Evolutionary conservation across 2,113 vertebrate genomes (phyloP).

Genomic region (Pandion haliaetus): DNA sequence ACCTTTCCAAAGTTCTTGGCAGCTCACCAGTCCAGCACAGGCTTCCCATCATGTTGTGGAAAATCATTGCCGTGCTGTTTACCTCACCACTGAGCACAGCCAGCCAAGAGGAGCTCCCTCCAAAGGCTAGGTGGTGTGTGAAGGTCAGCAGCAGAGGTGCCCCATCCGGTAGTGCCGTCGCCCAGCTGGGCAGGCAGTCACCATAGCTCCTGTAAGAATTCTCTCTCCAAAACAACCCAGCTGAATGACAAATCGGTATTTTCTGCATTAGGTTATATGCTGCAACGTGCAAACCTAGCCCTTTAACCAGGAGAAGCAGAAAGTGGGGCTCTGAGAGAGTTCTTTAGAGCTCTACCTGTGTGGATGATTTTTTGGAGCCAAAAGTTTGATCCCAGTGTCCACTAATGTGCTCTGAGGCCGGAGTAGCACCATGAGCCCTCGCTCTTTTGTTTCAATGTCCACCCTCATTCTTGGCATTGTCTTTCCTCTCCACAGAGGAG

Average conservation of each 20-base stretch:
- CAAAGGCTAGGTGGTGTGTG: accelerated
- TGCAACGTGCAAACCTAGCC: neutral
- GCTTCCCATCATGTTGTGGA: neutral
- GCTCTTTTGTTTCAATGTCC: neutral
- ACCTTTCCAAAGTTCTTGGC: neutral
- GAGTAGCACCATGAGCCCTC: neutral
- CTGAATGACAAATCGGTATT: neutral
- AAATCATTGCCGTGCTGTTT: accelerated
- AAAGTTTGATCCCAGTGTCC: neutral
- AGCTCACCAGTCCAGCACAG: neutral
- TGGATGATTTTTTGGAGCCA: neutral
- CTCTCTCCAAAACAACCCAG: neutral
- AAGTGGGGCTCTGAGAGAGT: neutral
- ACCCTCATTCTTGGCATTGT: neutral
- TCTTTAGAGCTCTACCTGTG: neutral
- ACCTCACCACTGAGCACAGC: neutral
- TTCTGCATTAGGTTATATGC: neutral
- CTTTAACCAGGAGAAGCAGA: neutral
- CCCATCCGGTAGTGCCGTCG: accelerated
- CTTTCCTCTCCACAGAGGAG: neutral
- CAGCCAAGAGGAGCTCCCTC: neutral
- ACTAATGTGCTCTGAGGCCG: neutral
- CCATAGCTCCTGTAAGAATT: neutral
- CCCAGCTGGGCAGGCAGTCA: neutral
- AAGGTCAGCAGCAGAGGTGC: neutral